These are phyloP conservation scores for Drosophila littoralis DNA, from an alignment of 1,140 invertebrate genomes.

Conservation along the genomic window DNA sequence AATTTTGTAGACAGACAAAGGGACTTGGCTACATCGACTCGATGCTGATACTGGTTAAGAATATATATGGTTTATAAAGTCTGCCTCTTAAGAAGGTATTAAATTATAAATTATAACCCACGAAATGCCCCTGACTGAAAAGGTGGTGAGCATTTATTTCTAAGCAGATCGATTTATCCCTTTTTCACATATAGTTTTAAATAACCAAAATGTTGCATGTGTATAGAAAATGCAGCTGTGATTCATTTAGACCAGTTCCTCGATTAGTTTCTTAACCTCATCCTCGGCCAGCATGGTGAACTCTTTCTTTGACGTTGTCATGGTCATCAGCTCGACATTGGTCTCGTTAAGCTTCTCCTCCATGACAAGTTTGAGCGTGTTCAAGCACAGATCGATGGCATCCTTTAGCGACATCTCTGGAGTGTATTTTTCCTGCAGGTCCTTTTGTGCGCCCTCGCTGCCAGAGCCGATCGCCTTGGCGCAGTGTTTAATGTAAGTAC, in stretches of 20 bases:
- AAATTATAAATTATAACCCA: no score
- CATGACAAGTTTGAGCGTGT: slow-evolving; percentile 99
- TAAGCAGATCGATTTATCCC: slow-evolving; percentile 61
- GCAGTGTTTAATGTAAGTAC: slow-evolving; percentile 98
- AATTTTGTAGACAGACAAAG: no score
- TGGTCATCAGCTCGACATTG: slow-evolving; percentile 99
- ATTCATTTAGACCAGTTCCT: slow-evolving; percentile 70
- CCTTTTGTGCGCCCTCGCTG: slow-evolving; percentile 99
- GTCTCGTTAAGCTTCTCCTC: slow-evolving; percentile 99
- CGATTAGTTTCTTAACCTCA: slow-evolving; percentile 95
- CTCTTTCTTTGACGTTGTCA: slow-evolving; percentile 91
- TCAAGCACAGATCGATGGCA: slow-evolving; percentile 95
- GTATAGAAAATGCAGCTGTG: not conserved
- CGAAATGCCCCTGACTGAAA: not conserved
- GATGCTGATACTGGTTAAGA: no score
- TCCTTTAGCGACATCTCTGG: slow-evolving; percentile 97
- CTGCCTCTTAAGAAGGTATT: no score
- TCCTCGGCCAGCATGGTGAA: slow-evolving; percentile 97
- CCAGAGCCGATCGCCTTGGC: slow-evolving; percentile 99
- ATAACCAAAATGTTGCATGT: slow-evolving; percentile 44
- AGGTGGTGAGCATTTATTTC: not conserved
- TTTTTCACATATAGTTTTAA: slow-evolving; percentile 64
- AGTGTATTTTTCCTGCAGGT: slow-evolving; percentile 90
- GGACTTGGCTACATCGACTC: no score
- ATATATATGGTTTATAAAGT: no score